Conservation (phyloP, 2,797 vertebrate genomes). For the Borostomias antarcticus region DNA sequence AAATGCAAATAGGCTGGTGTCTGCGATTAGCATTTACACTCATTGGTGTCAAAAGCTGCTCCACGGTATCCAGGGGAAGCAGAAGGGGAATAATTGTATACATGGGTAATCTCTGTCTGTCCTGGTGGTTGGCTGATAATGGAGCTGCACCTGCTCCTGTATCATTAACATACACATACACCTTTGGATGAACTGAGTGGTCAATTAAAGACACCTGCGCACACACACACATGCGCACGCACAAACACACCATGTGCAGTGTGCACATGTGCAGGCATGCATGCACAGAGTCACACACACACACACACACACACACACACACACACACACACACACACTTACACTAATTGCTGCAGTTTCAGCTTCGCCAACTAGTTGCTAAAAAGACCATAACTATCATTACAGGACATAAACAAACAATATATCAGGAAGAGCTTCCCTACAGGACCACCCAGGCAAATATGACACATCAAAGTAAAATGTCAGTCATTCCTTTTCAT, state of each 20-base stretch:
- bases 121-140: conserved; percentile 27
- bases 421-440: neutral
- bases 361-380: too few species aligned
- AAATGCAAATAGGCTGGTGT: conserved; percentile 3
- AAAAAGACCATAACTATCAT: too few species aligned
- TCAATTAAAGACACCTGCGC: too few species aligned
- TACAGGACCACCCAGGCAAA: neutral
- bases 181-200: neutral
- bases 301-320: neutral
- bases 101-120: conserved; percentile 15
- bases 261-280: neutral
- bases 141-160: conserved; percentile 29
- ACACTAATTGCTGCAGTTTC: neutral
- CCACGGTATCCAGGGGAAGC: conserved; percentile 15
- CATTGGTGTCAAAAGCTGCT: conserved; percentile 17
- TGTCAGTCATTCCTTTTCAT: neutral
- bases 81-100: conserved; percentile 33
- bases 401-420: neutral
- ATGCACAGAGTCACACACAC: neutral
- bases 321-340: neutral
- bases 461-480: neutral
- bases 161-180: conserved; percentile 11
- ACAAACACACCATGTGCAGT: neutral
- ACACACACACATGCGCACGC: neutral
- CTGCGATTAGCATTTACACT: conserved; percentile 22